Evolutionary conservation across 2,888 invertebrate species (phyloP), one percentile per base, ranked within the genome.

Genomic region (Volucella bombylans): DNA sequence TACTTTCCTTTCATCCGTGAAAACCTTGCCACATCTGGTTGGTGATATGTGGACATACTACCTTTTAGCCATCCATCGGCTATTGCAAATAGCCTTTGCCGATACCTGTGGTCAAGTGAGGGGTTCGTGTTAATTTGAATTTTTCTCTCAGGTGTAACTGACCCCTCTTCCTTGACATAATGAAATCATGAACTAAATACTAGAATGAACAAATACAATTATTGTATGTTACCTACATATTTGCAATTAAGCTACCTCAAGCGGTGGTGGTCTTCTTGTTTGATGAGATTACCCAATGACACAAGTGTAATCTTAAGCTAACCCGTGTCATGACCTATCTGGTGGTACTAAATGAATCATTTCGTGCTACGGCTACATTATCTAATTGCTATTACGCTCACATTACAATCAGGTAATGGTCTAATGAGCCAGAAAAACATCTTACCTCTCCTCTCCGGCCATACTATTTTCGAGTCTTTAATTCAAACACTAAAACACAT

Each of bases 1-100:
- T 14, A 38, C 68, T 76, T 68, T 68, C 76, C 45, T 54, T 68
- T 68, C 67, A 68, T 61, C 76, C 76, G 68, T 61, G 47, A 68
- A 67, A 52, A 61, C 45, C 11, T 59, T 45, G 47, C 57, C 38
- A 49, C 65, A 65, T 38, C 50, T 38, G 45, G 9, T 43, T 8
- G n/a, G 2, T n/a, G 23, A n/a, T 52, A 14, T 61, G 52, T 54
- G 67, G 61, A 54, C 76, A 59, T 61, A 61, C 50, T 50, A 12
- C 8, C 50, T 41, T 61, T 15, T 71, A 38, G 55, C 15, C 49
- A 31, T 31, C 4, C 31, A 15, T 39, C 12, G 4, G 50, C 9
- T 9, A 57, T 68, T 68, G 57, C 68, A 68, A 31, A 6, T 31
- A 6, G 31, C 6, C 31, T 31, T 31, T 31, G 6, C 31, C 31